phyloP scores from a whole-genome alignment of 2,888 invertebrate species.

The Sussaba pulchella region DNA sequence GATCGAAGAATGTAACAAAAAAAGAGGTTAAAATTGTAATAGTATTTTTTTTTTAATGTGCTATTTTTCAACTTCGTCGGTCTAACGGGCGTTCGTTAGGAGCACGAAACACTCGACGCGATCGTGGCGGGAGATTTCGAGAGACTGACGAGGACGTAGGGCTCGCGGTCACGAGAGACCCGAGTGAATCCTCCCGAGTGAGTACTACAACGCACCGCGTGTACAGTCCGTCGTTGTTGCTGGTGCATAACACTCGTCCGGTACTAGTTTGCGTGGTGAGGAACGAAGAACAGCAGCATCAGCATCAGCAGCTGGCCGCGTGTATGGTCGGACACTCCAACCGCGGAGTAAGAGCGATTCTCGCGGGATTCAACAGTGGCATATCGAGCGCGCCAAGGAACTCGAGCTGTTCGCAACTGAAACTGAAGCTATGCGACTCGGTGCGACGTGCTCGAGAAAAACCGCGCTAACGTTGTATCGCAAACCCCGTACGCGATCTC shows the following conservation, averaged over 20 bases:
- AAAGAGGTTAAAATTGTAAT: neutral
- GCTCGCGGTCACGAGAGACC: slow-evolving; percentile 45
- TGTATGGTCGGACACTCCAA: slow-evolving; percentile 1
- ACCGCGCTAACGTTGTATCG: slow-evolving; percentile 31
- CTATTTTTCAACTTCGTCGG: neutral
- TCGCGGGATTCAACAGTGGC: neutral
- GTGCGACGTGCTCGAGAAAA: slow-evolving; percentile 13
- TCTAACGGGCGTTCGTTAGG: slow-evolving; percentile 8
- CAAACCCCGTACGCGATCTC: slow-evolving; percentile 31
- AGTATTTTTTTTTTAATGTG: neutral
- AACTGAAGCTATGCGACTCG: slow-evolving; percentile 18
- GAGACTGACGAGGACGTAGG: slow-evolving; percentile 62
- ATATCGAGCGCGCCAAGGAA: slow-evolving; percentile 19
- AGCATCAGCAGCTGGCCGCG: neutral
- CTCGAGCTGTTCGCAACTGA: slow-evolving; percentile 24
- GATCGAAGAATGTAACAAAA: neutral
- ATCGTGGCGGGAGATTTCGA: slow-evolving; percentile 59
- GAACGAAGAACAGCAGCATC: slow-evolving; percentile 25
- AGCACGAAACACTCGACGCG: slow-evolving; percentile 42
- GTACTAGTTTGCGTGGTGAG: slow-evolving; percentile 34
- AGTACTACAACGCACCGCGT: slow-evolving; percentile 36
- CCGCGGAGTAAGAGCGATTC: slow-evolving; percentile 16
- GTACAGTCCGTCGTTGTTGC: slow-evolving; percentile 35
- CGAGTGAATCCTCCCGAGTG: slow-evolving; percentile 61
- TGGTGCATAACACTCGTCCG: slow-evolving; percentile 30